Conservation (phyloP, 2,113 vertebrate genomes). For the Psilopsiagon aymara region DNA sequence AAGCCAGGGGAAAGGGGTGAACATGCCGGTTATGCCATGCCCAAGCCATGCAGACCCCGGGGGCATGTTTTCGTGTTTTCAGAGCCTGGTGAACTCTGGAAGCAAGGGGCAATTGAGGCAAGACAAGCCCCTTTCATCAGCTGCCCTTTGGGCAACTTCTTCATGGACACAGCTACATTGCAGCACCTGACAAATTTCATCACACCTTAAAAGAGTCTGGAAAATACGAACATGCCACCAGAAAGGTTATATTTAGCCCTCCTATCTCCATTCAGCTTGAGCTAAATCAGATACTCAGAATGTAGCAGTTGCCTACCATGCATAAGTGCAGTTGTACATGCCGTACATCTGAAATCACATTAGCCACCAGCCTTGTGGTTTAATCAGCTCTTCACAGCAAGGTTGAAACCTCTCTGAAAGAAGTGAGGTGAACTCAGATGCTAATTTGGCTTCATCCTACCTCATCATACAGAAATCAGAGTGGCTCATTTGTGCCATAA, state of each 20-base stretch:
- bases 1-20: neutral
- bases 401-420: neutral
- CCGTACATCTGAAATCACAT: neutral
- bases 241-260: neutral
- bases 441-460: neutral
- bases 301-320: accelerated
- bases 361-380: neutral
- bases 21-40: neutral
- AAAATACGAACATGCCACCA: neutral
- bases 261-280: neutral
- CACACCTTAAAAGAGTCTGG: neutral
- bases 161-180: neutral
- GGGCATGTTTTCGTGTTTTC: neutral
- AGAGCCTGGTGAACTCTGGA: neutral
- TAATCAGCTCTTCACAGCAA: neutral
- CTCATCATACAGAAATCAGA: neutral
- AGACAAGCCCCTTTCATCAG: neutral
- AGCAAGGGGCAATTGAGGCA: neutral
- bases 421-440: neutral
- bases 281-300: neutral
- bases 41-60: neutral
- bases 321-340: neutral
- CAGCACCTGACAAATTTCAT: neutral
- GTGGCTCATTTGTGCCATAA: neutral
- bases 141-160: neutral